These are phyloP conservation scores for Rattus rattus DNA, from an alignment of 2,113 vertebrate species.

Conservation along the genomic window DNA sequence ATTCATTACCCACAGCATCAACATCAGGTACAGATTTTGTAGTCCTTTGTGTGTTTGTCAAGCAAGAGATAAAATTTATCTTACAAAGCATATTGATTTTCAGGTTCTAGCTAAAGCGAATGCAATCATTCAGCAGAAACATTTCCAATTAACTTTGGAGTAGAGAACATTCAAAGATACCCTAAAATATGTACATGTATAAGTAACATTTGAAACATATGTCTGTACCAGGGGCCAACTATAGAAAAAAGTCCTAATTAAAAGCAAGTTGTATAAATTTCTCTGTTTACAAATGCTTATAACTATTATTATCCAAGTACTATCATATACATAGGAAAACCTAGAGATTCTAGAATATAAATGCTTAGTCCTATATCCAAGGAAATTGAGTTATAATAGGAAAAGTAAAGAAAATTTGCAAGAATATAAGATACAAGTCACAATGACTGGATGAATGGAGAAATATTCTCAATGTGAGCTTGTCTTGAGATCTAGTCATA, in stretches of 20 bases:
- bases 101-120: background rate
- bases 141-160: constrained; percentile 47
- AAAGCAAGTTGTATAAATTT: constrained; percentile 16
- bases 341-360: background rate
- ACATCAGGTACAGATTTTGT: background rate
- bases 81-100: constrained; percentile 59
- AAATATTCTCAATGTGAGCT: background rate
- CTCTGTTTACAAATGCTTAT: constrained; percentile 8
- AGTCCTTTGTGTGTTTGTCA: constrained; percentile 19
- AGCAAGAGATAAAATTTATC: constrained; percentile 24
- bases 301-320: background rate
- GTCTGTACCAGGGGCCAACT: background rate
- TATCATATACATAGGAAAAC: background rate
- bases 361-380: background rate
- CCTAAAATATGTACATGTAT: background rate
- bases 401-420: background rate
- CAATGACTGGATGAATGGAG: background rate
- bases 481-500: background rate
- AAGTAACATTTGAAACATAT: background rate
- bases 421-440: background rate
- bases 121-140: background rate
- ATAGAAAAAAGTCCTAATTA: background rate
- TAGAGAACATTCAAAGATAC: background rate
- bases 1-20: background rate
- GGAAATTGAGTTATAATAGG: background rate